Evolutionary conservation across 1,140 invertebrate species (phyloP), one percentile per base, ranked within the genome.

Genomic region (Tetramorium simillimum): DNA sequence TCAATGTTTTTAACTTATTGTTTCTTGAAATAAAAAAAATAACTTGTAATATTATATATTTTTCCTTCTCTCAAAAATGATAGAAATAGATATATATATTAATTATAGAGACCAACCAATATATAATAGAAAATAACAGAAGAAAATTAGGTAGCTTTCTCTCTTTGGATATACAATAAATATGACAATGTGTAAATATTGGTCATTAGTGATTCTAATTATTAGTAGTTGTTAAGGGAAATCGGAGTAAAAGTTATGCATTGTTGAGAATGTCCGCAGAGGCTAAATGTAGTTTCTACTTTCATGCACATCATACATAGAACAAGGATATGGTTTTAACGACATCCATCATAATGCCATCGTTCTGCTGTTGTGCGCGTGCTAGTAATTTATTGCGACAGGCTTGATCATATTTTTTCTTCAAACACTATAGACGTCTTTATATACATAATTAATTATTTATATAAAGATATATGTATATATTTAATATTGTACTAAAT

Each of bases 301-400:
- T 58, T 12, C 49, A 80, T 82, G 12, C 43, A 76, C 53, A 56
- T 51, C 63, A 28, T 75, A 53, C 85, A 56, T 85, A 73, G 69
- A 91, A 93, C 93, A 94, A 89, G 91, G 87, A 90, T 93, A 93
- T 93, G 93, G 92, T 94, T 94, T 94, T 93, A 94, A 88, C 89
- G 90, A 91, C 87, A 93, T 94, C 92, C 88, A 94, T 94, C 91
- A 93, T 92, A 82, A 91, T 87, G 73, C 77, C 75, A 82, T 85
- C 81, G 73, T 88, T 86, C 18, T 58, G 72, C 56, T 63, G 67
- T 86, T 77, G 73, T 73, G 78, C 77, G 85, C 70, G 82, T 87
- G 78, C 73, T 33, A 43, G 76, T 89, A 92, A 89, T 92, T 92
- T 92, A 92, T 92, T 88, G 89, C 77, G 70, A 84, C 53, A 75